Conservation (phyloP, 2,797 vertebrate species). For the Gorsachius magnificus region DNA sequence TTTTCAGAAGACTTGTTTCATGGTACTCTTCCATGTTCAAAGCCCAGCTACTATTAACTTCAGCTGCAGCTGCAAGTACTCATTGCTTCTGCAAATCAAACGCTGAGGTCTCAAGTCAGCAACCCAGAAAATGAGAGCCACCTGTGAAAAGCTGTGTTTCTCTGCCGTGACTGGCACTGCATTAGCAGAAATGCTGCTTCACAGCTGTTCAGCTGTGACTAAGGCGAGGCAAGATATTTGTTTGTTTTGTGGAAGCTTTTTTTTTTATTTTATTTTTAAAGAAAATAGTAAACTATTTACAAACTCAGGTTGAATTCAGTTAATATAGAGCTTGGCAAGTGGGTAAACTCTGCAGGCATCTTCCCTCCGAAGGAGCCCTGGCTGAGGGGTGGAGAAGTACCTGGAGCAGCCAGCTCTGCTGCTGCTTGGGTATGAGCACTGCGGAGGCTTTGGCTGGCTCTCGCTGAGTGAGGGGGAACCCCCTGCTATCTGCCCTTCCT, state of each 20-base stretch:
- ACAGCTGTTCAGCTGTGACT: conserved; percentile 34
- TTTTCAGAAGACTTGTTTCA: conserved; percentile 18
- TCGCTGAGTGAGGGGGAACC: neutral
- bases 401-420: neutral
- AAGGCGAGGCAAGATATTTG: neutral
- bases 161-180: conserved; percentile 1
- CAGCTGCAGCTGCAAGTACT: conserved; percentile 63
- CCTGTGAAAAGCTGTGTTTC: conserved; percentile 39
- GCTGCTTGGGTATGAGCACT: neutral
- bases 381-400: neutral
- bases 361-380: neutral
- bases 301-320: neutral
- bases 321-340: neutral
- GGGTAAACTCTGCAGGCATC: neutral
- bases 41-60: conserved; percentile 49
- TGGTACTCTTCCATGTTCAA: neutral
- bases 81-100: conserved; percentile 58
- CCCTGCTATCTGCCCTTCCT: neutral
- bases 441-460: neutral
- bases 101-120: conserved; percentile 61
- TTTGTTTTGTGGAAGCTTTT: neutral
- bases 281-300: conserved; percentile 30
- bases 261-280: neutral
- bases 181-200: conserved; percentile 26
- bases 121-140: conserved; percentile 67